These are phyloP conservation scores for Vanessa atalanta DNA, from an alignment of 1,140 invertebrate species.

Conservation along the genomic window DNA sequence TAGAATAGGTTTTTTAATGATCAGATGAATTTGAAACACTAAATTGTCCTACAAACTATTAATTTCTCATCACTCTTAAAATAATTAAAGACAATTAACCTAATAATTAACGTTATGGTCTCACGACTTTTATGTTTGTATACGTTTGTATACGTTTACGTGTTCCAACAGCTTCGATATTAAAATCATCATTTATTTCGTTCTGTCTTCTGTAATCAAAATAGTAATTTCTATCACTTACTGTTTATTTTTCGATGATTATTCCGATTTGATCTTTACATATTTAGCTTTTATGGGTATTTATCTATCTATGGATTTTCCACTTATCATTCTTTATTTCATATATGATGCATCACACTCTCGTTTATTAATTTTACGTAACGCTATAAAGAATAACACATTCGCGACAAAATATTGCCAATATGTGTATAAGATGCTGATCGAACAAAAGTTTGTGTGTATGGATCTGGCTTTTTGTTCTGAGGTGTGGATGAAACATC, in stretches of 20 bases:
- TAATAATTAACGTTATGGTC: too few species aligned
- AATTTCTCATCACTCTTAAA: too few species aligned
- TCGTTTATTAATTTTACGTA: neutral
- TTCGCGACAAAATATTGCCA: constrained; percentile 6
- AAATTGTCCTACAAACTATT: too few species aligned
- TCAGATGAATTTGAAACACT: too few species aligned
- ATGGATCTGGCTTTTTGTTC: too few species aligned
- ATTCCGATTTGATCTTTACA: neutral
- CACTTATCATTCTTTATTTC: constrained; percentile 10
- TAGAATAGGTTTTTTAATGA: too few species aligned
- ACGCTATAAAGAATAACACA: neutral
- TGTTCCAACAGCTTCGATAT: neutral
- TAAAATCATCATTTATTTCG: neutral
- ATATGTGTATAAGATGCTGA: constrained; percentile 8
- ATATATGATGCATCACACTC: constrained; percentile 3
- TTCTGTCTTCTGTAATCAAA: neutral
- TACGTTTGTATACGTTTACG: neutral
- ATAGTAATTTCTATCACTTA: neutral
- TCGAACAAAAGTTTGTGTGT: neutral
- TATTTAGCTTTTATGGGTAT: neutral
- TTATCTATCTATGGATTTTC: constrained; percentile 15
- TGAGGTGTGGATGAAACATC: too few species aligned
- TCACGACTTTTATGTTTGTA: too few species aligned
- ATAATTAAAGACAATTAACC: too few species aligned
- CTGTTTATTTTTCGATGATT: neutral